These are phyloP conservation scores for Sparidentex hasta DNA, from an alignment of 2,797 vertebrate species.

Conservation along the genomic window DNA sequence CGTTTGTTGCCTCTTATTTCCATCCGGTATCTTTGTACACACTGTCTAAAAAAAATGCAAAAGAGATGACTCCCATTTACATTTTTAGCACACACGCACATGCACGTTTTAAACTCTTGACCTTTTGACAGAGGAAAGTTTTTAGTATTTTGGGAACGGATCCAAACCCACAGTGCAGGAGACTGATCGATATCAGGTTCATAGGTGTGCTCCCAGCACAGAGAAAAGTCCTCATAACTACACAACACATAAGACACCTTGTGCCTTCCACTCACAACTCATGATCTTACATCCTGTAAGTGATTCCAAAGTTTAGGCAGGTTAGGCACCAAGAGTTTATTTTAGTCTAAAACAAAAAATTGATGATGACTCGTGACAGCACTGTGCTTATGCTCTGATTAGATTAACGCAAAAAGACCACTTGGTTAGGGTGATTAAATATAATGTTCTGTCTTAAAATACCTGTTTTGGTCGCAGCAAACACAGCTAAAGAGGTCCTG, in stretches of 20 bases:
- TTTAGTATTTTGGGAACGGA: not conserved
- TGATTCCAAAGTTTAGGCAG: not conserved
- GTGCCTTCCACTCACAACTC: not conserved
- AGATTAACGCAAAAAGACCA: too few relatives aligned
- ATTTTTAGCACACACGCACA: not conserved
- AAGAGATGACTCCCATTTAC: not conserved
- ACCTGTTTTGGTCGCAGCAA: too few relatives aligned
- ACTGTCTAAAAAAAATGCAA: not conserved
- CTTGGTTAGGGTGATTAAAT: too few relatives aligned
- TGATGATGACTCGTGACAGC: too few relatives aligned
- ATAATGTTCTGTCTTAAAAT: too few relatives aligned
- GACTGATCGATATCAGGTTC: not conserved
- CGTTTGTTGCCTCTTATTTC: too few relatives aligned
- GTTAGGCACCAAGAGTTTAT: too few relatives aligned
- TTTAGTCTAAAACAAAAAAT: too few relatives aligned
- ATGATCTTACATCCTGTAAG: not conserved
- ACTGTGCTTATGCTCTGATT: too few relatives aligned
- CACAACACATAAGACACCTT: not conserved
- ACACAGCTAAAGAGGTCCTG: too few relatives aligned
- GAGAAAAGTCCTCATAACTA: not conserved
- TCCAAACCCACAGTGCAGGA: not conserved
- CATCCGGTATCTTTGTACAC: too few relatives aligned
- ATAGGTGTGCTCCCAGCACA: not conserved
- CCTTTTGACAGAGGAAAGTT: not conserved
- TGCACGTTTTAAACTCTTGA: not conserved